Percentiles rank a stretch among this genome's conserved stretches.
Evolutionary conservation across 2,888 invertebrate species (phyloP).

Genomic region (Agonopterix heracliana): DNA sequence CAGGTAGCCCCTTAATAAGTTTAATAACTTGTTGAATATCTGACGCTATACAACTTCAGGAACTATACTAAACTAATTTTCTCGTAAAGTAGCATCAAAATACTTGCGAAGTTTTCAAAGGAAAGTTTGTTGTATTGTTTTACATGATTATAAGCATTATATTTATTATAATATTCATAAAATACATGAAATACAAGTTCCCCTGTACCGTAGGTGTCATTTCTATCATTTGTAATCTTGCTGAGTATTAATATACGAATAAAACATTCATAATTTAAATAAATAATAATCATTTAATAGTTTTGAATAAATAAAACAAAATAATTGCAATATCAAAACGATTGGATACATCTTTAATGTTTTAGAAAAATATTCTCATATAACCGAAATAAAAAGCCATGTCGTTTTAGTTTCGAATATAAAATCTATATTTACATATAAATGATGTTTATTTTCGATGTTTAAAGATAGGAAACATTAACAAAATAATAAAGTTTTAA

Average conservation of each 20-base stretch:
- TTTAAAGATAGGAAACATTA: no score
- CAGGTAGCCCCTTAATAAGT: not conserved
- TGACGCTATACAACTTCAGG: not conserved
- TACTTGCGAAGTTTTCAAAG: not conserved
- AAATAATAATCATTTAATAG: no score
- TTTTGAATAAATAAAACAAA: constrained; percentile 5
- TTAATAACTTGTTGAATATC: not conserved
- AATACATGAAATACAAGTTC: no score
- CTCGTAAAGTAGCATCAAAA: not conserved
- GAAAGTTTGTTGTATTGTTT: no score
- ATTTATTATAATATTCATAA: no score
- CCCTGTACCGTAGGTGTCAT: no score
- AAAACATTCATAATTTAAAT: not conserved
- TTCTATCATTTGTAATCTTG: no score
- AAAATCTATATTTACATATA: constrained; percentile 49
- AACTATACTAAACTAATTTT: not conserved
- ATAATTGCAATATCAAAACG: not conserved
- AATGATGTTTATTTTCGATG: no score
- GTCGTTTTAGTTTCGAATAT: constrained; percentile 37
- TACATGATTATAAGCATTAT: no score
- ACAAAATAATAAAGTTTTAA: constrained; percentile 18
- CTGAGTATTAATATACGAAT: no score
- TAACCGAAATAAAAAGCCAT: constrained; percentile 49
- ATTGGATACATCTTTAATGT: constrained; percentile 64
- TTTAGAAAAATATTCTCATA: constrained; percentile 20